Percentiles rank a stretch among this genome's conserved stretches.
phyloP scores from a whole-genome alignment of 2,113 vertebrate species.

The Spilogale gracilis region DNA sequence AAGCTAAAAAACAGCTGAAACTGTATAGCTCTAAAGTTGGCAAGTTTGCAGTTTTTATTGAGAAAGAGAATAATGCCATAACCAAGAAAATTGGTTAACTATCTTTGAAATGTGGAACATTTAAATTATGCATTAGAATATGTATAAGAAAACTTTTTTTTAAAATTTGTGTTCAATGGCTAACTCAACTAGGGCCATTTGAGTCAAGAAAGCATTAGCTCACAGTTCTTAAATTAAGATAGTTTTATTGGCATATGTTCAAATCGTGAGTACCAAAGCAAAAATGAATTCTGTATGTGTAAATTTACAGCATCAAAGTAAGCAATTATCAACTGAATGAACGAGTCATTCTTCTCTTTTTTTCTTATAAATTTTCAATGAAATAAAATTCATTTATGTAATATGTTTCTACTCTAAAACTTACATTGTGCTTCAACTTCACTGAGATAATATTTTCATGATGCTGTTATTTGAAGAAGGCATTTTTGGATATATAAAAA shows the following conservation, averaged over 20 bases:
- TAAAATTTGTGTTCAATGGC: not conserved
- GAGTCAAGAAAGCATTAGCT: not conserved
- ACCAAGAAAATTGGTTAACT: slow-evolving; percentile 45
- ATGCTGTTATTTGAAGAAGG: not conserved
- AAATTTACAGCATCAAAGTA: not conserved
- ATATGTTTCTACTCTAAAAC: not conserved
- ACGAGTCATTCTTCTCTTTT: not conserved
- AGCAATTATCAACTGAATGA: not conserved
- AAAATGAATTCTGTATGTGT: not conserved
- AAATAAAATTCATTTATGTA: not conserved
- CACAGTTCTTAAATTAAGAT: not conserved
- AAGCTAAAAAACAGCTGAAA: slow-evolving; percentile 57
- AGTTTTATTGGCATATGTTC: not conserved
- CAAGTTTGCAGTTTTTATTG: slow-evolving; percentile 9
- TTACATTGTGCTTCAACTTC: not conserved
- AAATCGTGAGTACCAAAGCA: not conserved
- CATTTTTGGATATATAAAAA: not conserved
- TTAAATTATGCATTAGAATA: slow-evolving; percentile 14
- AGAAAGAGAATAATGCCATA: not conserved
- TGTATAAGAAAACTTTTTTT: not conserved
- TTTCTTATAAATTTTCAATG: not conserved
- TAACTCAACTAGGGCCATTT: not conserved
- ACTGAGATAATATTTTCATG: not conserved
- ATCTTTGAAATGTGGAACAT: slow-evolving; percentile 21
- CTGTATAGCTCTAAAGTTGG: not conserved